These are phyloP conservation scores for Drosophila peninsularis DNA, from an alignment of 2,888 invertebrate species.

Conservation along the genomic window DNA sequence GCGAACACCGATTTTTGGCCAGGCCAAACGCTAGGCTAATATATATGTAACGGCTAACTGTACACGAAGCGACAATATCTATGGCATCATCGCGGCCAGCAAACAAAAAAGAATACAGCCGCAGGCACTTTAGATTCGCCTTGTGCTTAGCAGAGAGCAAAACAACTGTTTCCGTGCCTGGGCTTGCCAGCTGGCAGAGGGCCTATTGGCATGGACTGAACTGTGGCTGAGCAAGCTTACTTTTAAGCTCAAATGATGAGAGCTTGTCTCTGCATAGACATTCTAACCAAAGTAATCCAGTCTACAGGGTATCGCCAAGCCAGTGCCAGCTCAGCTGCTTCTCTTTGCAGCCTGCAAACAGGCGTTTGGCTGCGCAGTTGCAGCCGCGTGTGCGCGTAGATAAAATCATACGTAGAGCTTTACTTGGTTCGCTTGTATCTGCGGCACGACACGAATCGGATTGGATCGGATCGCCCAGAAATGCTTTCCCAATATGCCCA, in stretches of 20 bases:
- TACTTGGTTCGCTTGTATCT: conserved; percentile 43
- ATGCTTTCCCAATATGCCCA: conserved; percentile 45
- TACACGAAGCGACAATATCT: conserved; percentile 79
- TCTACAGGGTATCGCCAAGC: conserved; percentile 29
- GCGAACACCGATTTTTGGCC: conserved; percentile 48
- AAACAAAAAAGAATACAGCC: conserved; percentile 27
- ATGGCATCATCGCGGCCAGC: conserved; percentile 57
- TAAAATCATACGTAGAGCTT: conserved; percentile 63
- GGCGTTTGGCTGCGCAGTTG: conserved; percentile 29
- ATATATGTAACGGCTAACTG: conserved; percentile 78
- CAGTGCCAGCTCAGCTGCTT: conserved; percentile 10
- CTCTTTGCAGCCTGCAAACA: conserved; percentile 2
- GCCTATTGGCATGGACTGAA: background rate
- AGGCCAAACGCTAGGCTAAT: conserved; percentile 63
- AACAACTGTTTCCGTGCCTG: conserved; percentile 37
- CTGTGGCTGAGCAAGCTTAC: too few species aligned
- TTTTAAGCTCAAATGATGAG: too few species aligned
- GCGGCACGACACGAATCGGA: conserved; percentile 50
- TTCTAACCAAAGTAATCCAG: too few species aligned
- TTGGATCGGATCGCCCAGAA: conserved; percentile 51
- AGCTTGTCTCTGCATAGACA: too few species aligned
- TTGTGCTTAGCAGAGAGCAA: conserved; percentile 23
- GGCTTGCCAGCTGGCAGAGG: background rate
- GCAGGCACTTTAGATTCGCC: conserved; percentile 44
- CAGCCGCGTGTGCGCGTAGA: conserved; percentile 56